Evolutionary conservation across 2,888 invertebrate species (phyloP), one percentile per base, ranked within the genome.

Genomic region (Apamea crenata): DNA sequence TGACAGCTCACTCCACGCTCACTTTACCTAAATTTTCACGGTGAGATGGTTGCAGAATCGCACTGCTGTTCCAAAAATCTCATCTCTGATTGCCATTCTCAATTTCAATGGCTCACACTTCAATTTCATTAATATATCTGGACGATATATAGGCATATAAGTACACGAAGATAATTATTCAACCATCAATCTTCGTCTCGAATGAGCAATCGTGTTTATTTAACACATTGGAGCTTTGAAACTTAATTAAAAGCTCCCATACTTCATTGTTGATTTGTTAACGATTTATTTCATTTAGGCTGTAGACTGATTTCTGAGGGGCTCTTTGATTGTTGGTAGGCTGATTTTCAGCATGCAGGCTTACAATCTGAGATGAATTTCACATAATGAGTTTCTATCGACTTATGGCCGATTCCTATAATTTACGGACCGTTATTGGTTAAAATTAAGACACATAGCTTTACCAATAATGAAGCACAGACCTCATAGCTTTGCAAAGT

Each of bases 231-330:
- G 29, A n/a, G 50, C 70, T 83, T 76, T 65, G 66, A 80, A 87
- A 82, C 73, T 83, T 87, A 89, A 88, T 89, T 89, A 89, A 80
- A 87, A 79, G n/a, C 67, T 56, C n/a, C n/a, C 29, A 47, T 61
- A 67, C 70, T 79, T 61, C 25, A 59, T 40, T 72, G 76, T 74
- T 67, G 56, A 78, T 75, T 56, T n/a, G 25, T 44, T 29, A 85
- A 53, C 16, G 14, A 71, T 74, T 78, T 29, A 4, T 44, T 50
- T 50, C 0, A 61, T 53, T 65, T 44, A 8, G 32, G 14, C 18
- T 78, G 14, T 53, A 25, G 29, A 44, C 32, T n/a, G 29, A 77
- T 76, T 76, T 16, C 21, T 36, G n/a, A 36, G 6, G 7, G 44
- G 2, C 7, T 40, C 21, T 5, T 36, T 32, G 32, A 32, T n/a